phyloP scores from a whole-genome alignment of 2,113 vertebrate genomes.

The Apteryx owenii region DNA sequence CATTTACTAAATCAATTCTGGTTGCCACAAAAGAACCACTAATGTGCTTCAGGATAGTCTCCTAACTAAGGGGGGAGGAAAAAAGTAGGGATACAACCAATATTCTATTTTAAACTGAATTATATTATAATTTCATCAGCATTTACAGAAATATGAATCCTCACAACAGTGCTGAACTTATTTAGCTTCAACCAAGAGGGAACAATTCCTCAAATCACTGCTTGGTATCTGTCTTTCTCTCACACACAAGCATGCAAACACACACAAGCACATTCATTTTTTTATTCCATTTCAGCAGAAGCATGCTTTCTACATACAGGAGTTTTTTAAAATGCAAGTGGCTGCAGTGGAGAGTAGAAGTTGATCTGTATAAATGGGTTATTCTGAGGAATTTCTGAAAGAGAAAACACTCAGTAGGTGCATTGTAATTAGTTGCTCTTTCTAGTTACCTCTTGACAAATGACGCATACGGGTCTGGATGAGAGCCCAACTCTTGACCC shows the following conservation, averaged over 20 bases:
- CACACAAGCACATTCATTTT: neutral
- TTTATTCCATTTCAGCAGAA: conserved; percentile 16
- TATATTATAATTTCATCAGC: conserved; percentile 62
- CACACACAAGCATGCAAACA: neutral
- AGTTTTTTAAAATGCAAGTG: conserved; percentile 40
- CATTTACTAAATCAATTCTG: conserved; percentile 51
- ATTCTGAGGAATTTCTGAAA: conserved; percentile 22
- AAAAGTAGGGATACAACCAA: neutral
- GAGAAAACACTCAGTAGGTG: conserved; percentile 26
- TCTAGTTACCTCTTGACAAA: conserved; percentile 67
- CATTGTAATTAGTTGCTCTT: conserved; percentile 61
- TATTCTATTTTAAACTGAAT: conserved; percentile 45
- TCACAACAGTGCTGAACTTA: neutral
- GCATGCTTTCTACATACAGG: neutral
- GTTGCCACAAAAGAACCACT: conserved; percentile 52
- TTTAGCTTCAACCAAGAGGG: neutral
- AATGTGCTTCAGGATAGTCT: conserved; percentile 29
- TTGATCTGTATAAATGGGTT: conserved; percentile 9
- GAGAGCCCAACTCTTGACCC: conserved; percentile 68
- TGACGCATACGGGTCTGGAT: conserved; percentile 25
- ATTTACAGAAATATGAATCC: conserved; percentile 37
- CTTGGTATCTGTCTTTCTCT: neutral
- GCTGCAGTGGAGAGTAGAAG: neutral
- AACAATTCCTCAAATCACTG: neutral
- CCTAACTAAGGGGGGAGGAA: neutral